These are phyloP conservation scores for Notoglanidium macrostoma DNA, from an alignment of 2,797 vertebrate species.

Conservation along the genomic window DNA sequence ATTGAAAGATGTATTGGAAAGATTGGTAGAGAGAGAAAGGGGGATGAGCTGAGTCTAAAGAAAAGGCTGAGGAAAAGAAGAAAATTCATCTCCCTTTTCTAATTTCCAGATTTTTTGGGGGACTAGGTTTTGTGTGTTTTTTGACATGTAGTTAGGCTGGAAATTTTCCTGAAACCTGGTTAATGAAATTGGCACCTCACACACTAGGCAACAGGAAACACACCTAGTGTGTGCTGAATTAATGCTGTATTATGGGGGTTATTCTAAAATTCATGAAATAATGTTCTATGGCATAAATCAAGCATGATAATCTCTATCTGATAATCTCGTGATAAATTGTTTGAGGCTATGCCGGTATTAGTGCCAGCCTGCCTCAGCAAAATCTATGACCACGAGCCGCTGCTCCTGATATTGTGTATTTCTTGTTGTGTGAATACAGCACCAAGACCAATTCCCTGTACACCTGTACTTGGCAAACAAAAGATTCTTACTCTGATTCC, in stretches of 20 bases:
- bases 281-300: no score
- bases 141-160: background rate
- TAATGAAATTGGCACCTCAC: background rate
- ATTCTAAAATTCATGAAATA: background rate
- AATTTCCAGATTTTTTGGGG: background rate
- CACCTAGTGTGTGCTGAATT: background rate
- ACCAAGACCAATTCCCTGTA: slow-evolving; percentile 2
- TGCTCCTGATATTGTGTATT: background rate
- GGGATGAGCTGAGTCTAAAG: background rate
- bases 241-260: background rate
- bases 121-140: background rate
- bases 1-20: background rate
- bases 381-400: background rate
- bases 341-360: background rate
- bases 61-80: background rate
- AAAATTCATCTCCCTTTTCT: background rate
- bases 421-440: slow-evolving; percentile 1
- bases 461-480: background rate
- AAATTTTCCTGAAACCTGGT: background rate
- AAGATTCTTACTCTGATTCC: background rate
- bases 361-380: background rate
- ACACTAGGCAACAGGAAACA: background rate
- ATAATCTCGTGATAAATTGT: background rate
- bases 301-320: background rate
- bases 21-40: background rate